Evolutionary conservation across 35 echinoderm and acorn worm genomes (phyloP).

Genomic region (Lytechinus variegatus): DNA sequence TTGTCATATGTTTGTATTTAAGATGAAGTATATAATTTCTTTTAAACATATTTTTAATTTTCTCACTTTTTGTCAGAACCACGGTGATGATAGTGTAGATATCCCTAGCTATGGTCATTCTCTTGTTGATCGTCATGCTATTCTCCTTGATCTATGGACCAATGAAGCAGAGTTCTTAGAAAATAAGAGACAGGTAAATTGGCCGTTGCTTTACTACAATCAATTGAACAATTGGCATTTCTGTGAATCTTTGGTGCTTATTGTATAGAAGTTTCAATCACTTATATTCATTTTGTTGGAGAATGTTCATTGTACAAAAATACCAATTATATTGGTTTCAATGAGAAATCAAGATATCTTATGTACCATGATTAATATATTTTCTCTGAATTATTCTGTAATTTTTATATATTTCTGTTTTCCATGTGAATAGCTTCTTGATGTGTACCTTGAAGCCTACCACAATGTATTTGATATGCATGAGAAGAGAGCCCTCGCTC

Average conservation of each 20-base stretch:
- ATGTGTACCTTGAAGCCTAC: conserved; percentile 94
- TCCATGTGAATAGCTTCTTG: conserved; percentile 71
- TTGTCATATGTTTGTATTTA: too few species aligned
- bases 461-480: conserved; percentile 99
- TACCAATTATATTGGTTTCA: background rate
- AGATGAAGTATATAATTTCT: too few species aligned
- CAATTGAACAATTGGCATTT: too few species aligned
- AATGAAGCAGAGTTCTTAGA: conserved; percentile 91
- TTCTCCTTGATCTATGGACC: conserved; percentile 94
- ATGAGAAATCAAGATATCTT: background rate
- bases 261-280: background rate
- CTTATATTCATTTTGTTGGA: background rate
- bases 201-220: background rate
- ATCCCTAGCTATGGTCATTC: conserved; percentile 88
- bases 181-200: conserved; percentile 95
- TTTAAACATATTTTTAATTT: background rate
- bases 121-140: conserved; percentile 90
- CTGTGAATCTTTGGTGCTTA: too few species aligned
- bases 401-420: background rate
- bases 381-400: background rate
- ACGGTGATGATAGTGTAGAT: conserved; percentile 71
- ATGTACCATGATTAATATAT: background rate
- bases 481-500: conserved; percentile 87
- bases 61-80: conserved; percentile 43
- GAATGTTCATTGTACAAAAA: background rate